Conservation (phyloP, 1,140 invertebrate genomes). For the Brachionus asplanchnoidis region DNA sequence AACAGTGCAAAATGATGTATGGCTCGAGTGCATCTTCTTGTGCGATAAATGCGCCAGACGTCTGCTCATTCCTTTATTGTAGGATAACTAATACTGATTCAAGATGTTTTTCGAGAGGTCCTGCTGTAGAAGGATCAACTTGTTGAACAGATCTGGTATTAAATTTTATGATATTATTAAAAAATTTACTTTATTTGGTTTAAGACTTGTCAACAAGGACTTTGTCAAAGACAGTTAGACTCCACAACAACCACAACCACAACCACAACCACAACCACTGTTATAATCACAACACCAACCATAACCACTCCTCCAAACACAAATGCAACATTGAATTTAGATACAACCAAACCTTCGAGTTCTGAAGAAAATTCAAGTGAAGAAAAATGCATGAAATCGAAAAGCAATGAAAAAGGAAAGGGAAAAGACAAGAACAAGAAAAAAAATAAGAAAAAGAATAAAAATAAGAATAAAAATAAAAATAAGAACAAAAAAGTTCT, state of each 20-base stretch:
- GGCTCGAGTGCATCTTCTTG: background rate
- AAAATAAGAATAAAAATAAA: no score
- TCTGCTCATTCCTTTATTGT: background rate
- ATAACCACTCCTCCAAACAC: background rate
- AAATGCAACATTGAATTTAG: background rate
- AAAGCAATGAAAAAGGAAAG: background rate
- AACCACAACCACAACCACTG: no score
- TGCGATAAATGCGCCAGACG: background rate
- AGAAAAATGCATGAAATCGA: background rate
- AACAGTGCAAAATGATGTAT: background rate
- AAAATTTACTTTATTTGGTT: background rate
- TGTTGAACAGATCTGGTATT: background rate
- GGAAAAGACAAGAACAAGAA: background rate
- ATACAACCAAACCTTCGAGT: background rate
- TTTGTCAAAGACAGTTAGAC: background rate
- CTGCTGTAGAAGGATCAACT: background rate
- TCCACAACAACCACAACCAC: no score
- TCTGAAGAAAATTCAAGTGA: background rate
- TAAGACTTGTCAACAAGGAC: background rate
- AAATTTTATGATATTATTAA: background rate
- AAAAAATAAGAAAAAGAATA: background rate
- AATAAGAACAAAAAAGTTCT: no score
- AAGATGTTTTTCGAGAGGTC: background rate
- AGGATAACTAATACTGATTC: background rate
- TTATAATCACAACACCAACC: no score